phyloP scores from a whole-genome alignment of 2,113 vertebrate species.

The Podiceps cristatus region DNA sequence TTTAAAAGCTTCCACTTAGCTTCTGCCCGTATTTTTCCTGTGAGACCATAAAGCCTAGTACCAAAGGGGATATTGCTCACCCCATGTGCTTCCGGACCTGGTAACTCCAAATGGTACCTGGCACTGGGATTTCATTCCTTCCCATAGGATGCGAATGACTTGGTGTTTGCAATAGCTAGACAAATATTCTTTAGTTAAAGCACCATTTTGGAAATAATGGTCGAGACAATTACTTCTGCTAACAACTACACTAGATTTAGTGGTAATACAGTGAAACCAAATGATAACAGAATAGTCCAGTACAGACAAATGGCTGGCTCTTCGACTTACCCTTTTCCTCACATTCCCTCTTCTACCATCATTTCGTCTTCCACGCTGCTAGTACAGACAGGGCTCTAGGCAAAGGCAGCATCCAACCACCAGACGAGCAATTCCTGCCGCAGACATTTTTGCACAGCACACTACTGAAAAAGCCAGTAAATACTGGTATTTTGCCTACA shows the following conservation, averaged over 20 bases:
- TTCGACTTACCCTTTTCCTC: not conserved
- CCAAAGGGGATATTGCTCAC: not conserved
- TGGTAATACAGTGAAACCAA: not conserved
- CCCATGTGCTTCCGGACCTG: not conserved
- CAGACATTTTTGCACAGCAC: constrained; percentile 10
- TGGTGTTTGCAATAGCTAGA: constrained; percentile 17
- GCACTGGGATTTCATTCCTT: constrained; percentile 58
- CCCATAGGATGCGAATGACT: constrained; percentile 16
- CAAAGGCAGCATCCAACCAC: not conserved
- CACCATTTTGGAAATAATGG: not conserved
- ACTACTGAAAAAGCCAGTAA: not conserved
- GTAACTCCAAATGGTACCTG: constrained; percentile 23
- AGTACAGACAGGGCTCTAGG: not conserved
- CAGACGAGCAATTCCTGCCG: not conserved
- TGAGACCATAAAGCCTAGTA: not conserved
- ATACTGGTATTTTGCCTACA: not conserved
- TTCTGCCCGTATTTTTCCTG: not conserved
- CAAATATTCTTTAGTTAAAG: constrained; percentile 18
- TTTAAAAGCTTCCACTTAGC: not conserved
- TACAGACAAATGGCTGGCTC: not conserved
- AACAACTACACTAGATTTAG: not conserved
- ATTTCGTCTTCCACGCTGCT: not conserved
- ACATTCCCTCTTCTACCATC: not conserved
- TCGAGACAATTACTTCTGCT: not conserved
- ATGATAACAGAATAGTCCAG: not conserved